These are phyloP conservation scores for Thysanoteuthis rhombus DNA, from an alignment of 2,888 invertebrate genomes.

Conservation along the genomic window DNA sequence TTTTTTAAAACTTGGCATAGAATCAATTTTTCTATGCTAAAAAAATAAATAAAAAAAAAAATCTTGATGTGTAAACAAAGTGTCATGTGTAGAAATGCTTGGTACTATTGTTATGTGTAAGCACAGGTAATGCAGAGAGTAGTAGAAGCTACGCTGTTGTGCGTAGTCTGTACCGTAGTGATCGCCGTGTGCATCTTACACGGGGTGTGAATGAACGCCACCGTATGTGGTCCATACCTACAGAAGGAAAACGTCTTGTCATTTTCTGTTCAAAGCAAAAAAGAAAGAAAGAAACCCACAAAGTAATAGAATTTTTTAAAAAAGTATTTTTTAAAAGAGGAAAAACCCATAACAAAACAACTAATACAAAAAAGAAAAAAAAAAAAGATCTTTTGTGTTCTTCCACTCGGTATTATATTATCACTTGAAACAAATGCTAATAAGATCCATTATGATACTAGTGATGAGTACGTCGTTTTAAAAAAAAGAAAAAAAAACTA, in stretches of 20 bases:
- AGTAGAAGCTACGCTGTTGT: not conserved
- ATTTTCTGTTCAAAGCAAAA: constrained; percentile 12
- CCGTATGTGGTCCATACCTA: not conserved
- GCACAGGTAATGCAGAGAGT: not conserved
- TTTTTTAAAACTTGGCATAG: not conserved
- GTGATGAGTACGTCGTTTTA: not conserved
- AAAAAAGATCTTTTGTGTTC: not conserved
- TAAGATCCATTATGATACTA: too few species aligned
- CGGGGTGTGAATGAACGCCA: not conserved
- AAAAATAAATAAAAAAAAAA: not conserved
- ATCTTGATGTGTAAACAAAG: not conserved
- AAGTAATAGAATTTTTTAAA: not conserved
- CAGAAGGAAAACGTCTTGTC: not conserved
- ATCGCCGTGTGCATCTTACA: not conserved
- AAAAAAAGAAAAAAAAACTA: not conserved
- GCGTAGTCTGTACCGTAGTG: too few species aligned
- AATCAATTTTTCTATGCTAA: not conserved
- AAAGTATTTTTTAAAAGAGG: not conserved
- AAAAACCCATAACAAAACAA: not conserved
- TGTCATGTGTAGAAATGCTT: not conserved
- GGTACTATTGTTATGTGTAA: not conserved
- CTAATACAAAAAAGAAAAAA: not conserved
- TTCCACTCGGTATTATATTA: not conserved
- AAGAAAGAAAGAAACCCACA: not conserved
- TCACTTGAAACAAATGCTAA: too few species aligned